phyloP scores from a whole-genome alignment of 35 echinoderm and acorn worm genomes.

The Lytechinus pictus region DNA sequence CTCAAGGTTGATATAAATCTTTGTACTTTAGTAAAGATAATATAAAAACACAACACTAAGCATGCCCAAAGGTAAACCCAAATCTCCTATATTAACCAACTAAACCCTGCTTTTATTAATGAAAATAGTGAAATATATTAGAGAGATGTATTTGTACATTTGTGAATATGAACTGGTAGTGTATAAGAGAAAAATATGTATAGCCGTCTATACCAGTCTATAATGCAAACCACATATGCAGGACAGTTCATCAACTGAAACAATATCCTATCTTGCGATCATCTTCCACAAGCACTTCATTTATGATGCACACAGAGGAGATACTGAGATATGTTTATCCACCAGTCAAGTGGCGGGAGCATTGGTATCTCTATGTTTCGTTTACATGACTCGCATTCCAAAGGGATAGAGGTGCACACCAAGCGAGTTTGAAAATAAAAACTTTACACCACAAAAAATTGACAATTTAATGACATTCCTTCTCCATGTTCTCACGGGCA shows the following conservation, averaged over 20 bases:
- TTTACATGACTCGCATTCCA: constrained; percentile 18
- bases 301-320: neutral
- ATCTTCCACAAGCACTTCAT: constrained; percentile 17
- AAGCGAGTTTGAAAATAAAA: too few relatives aligned
- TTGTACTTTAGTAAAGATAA: too few relatives aligned
- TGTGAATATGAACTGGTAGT: neutral
- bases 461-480: too few relatives aligned
- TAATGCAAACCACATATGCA: neutral
- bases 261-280: neutral
- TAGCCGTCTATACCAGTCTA: neutral
- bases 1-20: too few relatives aligned
- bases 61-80: too few relatives aligned
- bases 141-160: too few relatives aligned
- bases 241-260: neutral
- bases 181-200: neutral
- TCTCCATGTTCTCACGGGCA: too few relatives aligned
- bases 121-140: too few relatives aligned
- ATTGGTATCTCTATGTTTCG: neutral
- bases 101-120: too few relatives aligned
- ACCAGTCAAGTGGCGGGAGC: neutral
- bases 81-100: too few relatives aligned
- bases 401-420: neutral
- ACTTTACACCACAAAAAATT: too few relatives aligned
- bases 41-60: too few relatives aligned
- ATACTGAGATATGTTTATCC: neutral